A percentile compares a stretch with the other conserved stretches of the same genome.
Evolutionary conservation across 23 tunicate species (phyloP).

Genomic region (Botrylloides violaceus): DNA sequence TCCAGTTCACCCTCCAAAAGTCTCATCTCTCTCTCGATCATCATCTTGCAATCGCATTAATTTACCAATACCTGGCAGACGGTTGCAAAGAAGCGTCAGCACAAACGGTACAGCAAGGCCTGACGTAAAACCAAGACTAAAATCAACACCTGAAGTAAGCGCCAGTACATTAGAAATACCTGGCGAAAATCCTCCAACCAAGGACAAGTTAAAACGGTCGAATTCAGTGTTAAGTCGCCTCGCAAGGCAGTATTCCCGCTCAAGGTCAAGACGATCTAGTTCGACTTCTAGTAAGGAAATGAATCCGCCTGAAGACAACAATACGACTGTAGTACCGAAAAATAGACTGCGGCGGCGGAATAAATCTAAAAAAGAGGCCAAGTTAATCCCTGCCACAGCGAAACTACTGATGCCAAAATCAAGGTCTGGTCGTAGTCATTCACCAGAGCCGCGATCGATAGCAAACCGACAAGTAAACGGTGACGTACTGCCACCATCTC

Average conservation of each 20-base stretch:
- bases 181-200: neutral
- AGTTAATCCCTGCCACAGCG: neutral
- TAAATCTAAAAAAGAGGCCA: neutral
- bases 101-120: conserved; percentile 19
- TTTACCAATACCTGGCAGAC: conserved; percentile 3
- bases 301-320: conserved; percentile 7
- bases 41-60: conserved; percentile 24
- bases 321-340: neutral
- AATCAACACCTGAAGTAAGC: neutral
- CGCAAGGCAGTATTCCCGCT: conserved; percentile 21
- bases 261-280: conserved; percentile 11
- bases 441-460: neutral
- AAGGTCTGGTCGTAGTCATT: neutral
- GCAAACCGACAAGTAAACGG: conserved; percentile 8
- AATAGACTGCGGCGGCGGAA: neutral
- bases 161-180: neutral
- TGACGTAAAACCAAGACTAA: neutral
- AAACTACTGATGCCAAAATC: conserved; percentile 1
- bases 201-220: conserved; percentile 6
- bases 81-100: conserved; percentile 19
- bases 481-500: neutral
- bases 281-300: conserved; percentile 11
- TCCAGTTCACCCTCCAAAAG: neutral
- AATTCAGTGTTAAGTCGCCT: conserved; percentile 17
- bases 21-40: conserved; percentile 8